These are phyloP conservation scores for Formica selysi DNA, from an alignment of 1,140 invertebrate species.

Conservation along the genomic window DNA sequence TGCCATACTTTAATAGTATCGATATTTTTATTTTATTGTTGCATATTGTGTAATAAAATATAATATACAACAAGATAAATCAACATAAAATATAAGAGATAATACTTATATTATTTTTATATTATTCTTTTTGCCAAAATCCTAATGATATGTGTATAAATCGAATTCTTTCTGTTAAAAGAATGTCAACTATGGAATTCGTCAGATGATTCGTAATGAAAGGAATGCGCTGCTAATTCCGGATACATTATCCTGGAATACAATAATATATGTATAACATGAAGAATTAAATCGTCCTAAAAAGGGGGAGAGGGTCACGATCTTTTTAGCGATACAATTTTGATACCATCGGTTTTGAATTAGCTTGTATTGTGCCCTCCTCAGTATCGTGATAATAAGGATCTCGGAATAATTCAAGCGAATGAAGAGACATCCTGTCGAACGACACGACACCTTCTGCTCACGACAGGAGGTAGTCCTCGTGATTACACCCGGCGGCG, in stretches of 20 bases:
- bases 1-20: background rate
- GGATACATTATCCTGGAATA: background rate
- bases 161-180: background rate
- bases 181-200: background rate
- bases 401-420: constrained; percentile 66
- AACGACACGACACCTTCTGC: constrained; percentile 47
- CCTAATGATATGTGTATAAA: background rate
- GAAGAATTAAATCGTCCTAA: constrained; percentile 17
- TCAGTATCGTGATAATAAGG: constrained; percentile 39
- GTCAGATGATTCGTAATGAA: background rate
- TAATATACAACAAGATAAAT: background rate
- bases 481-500: constrained; percentile 53
- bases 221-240: background rate
- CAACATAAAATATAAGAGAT: background rate
- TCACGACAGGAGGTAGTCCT: constrained; percentile 39
- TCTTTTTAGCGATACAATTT: constrained; percentile 28
- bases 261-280: background rate
- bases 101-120: background rate
- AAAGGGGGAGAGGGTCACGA: background rate
- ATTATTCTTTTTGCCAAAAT: background rate
- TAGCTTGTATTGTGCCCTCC: constrained; percentile 23
- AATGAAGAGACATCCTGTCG: constrained; percentile 38
- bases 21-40: background rate
- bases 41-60: background rate
- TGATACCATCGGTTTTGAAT: background rate